Base-by-base conservation (phyloP, 2,888 invertebrate genomes). In the Scelioninae gen. 1 region DNA sequence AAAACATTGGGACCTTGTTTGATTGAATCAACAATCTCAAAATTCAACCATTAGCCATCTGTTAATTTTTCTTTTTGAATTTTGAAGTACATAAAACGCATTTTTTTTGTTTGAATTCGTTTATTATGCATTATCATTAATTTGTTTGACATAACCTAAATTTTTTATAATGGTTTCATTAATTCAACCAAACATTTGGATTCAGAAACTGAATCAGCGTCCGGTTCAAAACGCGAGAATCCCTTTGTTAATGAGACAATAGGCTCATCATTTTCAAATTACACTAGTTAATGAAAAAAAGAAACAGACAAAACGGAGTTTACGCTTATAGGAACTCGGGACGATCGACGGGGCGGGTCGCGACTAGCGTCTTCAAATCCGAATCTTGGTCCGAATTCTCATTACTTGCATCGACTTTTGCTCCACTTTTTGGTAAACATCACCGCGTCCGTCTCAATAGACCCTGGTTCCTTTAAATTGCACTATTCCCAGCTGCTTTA, bases 401-500 rank as follows among this genome's bases (percentile, higher is more conserved):
- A 15, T 2, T 3, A 11, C 45, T 8, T 38, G 15, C 13, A 11
- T 31, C n/a, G 4, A 34, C 23, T 31, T 45, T 43, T 31, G 8
- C 5, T 29, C 10, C n/a, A n/a, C 34, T 65, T 62, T 78, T 56
- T 62, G 65, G 58, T 81, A 78, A 74, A 49, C 16, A 47, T 13
- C 60, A 63, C 77, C 60, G 53, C 68, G 65, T 31, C 38, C 77
- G 80, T 76, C 74, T 69, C 47, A 23, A 15, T 10, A 29, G 49
- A 71, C 84, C 84, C 82, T 71, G 69, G 82, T 85, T 78, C 85
- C 85, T 86, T 85, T 90, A 89, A 88, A 91, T 91, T 91, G 91
- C 91, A 91, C 91, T 90, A 88, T 89, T 91, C 91, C 91, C 91
- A 53, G 32, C 53, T 31, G 53, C 53, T 53, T 53, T 53, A 31